Evolutionary conservation across 2,797 vertebrate species (phyloP), one percentile per base, ranked within the genome.

Genomic region (Chloroceryle inda): DNA sequence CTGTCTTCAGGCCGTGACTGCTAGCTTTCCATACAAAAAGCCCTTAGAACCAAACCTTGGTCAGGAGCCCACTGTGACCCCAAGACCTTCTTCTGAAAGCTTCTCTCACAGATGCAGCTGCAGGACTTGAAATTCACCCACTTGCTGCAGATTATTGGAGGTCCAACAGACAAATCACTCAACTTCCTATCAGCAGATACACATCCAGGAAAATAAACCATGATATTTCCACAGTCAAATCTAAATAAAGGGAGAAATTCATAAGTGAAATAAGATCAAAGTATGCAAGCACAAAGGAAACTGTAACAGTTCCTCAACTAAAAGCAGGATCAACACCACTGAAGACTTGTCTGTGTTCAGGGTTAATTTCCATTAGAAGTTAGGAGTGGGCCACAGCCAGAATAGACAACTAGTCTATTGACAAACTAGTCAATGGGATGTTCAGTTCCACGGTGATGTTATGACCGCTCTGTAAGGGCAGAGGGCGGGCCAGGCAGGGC

Each of bases 31-130:
- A 12, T 22, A 44, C 3, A 59, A 47, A 69, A 76, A 33, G 1
- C 1, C 4, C 2, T 26, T 27, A 31, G 29, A 63, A 9, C 2
- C 37, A 53, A 47, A 26, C 18, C 29, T 47, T 3, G 2, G 4
- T 45, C 23, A 89, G 29, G 29, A 53, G 19, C 31, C 7, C 13
- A 47, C 9, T 31, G 8, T 27, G 22, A 84, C 2, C 2, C 4
- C 23, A 33, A 35, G 84, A 40, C 31, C 3, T 19, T 67, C 40
- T n/a, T 84, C 50, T 68, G 35, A 82, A 81, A 56, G 4, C 7
- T 82, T 82, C 12, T 4, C 15, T 45, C 23, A 45, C 29, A 81
- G 33, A 23, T 85, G 23, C 22, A 44, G 5, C 55, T 77, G 11
- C n/a, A 82, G 13, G 13, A 59, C 42, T 68, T 55, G 5, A 24